Evolutionary conservation across 1,140 invertebrate genomes (phyloP), one percentile per base, ranked within the genome.

Genomic region (Whitmania pigra): DNA sequence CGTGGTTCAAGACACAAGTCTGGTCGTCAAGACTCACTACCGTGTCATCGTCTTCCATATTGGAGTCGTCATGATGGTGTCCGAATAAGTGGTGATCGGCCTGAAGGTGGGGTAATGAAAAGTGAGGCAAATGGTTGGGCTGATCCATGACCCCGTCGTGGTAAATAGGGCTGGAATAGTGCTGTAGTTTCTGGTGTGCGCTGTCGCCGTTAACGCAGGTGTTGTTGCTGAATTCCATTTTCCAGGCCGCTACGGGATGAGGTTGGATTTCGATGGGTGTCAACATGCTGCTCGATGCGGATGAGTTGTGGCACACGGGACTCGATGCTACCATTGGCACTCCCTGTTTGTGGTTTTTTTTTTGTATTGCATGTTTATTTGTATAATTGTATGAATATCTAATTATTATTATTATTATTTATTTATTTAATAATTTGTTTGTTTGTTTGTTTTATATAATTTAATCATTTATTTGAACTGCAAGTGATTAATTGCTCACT

Each of bases 271-370:
- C 91, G 53, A 94, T 85, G 13, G 77, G 76, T 5, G 76, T 78
- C 74, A 78, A 79, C 76, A 80, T 77, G 4, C 76, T 77, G 63
- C 78, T 79, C 20, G 53, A 68, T 0, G 17, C 89, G 0, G 69
- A 70, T 88, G 77, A 90, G 89, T 96, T 93, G 71, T 97, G 93
- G 43, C 83, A 86, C 1, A 97, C 93, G 11, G 94, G 94, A 77
- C 91, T 93, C 17, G 92, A 91, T 2, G 94, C 94, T 27, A 97
- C 92, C 89, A 97, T 92, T 0, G 93, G 93, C 70, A 97, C 94
- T 43, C 94, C 94, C 82, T 95, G 69, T 49, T 49, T 49, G 43
- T 49, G 43, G 15, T 5, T 5, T 49, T 6, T 6, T 43, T 43
- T 6, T 43, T 13, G 13, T 13, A 5, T 43, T 43, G 13, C 13